Evolutionary conservation across 2,113 vertebrate species (phyloP), one percentile per base, ranked within the genome.

Genomic region (Chloropsis hardwickii): DNA sequence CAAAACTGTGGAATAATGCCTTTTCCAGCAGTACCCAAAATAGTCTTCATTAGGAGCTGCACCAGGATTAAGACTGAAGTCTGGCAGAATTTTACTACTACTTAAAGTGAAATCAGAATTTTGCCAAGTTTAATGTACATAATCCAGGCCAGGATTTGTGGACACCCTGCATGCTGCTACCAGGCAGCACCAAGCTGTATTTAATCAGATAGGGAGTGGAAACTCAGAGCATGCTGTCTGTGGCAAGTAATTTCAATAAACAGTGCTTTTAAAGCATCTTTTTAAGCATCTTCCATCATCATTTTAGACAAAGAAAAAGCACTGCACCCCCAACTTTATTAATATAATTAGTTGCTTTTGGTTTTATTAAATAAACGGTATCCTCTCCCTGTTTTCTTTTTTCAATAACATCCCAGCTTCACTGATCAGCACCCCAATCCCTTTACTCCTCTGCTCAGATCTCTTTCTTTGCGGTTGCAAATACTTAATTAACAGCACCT

Each of bases 361-460:
- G 2, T 66, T 91, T 89, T 79, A 7, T 58, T 84, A 33, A 45
- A 56, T 72, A 72, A 65, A 69, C 33, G 37, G 2, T 50, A 28
- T 70, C 65, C 7, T 67, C 22, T 85, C 2, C 0, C 15, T 65
- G 11, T 37, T 37, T 37, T 37, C 37, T 37, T 44, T 87, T 96
- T 90, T 77, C 23, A 56, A 10, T 64, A 67, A 42, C 7, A 5
- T 89, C 53, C 50, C 37, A 48, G 28, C n/a, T 81, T 35, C 42
- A 44, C n/a, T 81, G 86, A 96, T 80, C 51, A 86, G 76, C 71
- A 81, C 33, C 93, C 83, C 60, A 70, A 33, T 83, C 81, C 51
- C 84, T 86, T 81, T 86, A 69, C 45, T 94, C 70, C 62, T 96
- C 83, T 96, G 67, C 81, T 96, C 96, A 91, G 71, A 78, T 81